phyloP scores from a whole-genome alignment of 2,888 invertebrate genomes.

The Phanerotoma sp. region DNA sequence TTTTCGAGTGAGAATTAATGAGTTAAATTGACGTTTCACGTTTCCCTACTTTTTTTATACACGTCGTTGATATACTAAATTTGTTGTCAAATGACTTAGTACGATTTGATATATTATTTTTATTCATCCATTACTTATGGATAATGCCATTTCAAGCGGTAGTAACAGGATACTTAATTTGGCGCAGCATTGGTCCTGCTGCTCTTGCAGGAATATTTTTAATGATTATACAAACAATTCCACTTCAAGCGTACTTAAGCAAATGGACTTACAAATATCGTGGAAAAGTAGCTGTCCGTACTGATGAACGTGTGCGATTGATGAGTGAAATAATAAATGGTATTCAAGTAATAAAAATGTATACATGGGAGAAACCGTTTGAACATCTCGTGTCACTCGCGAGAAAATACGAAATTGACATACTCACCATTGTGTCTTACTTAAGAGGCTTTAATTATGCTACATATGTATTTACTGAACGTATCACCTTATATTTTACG shows the following conservation, averaged over 20 bases:
- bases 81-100: constrained; percentile 83
- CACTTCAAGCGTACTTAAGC: constrained; percentile 60
- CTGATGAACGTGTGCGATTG: constrained; percentile 74
- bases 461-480: constrained; percentile 76
- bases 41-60: too few species aligned
- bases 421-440: constrained; percentile 67
- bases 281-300: constrained; percentile 58
- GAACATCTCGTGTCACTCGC: constrained; percentile 67
- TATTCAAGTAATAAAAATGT: constrained; percentile 85
- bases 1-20: too few species aligned
- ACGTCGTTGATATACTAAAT: too few species aligned
- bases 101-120: constrained; percentile 72
- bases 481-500: constrained; percentile 80
- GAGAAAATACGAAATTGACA: constrained; percentile 74
- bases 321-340: constrained; percentile 81
- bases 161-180: constrained; percentile 66
- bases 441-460: constrained; percentile 68
- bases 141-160: constrained; percentile 75
- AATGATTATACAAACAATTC: constrained; percentile 60
- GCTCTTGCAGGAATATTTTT: constrained; percentile 66
- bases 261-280: constrained; percentile 57
- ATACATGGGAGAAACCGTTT: constrained; percentile 82
- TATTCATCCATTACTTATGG: constrained; percentile 77
- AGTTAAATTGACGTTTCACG: too few species aligned
- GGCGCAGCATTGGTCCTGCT: constrained; percentile 60